phyloP scores from a whole-genome alignment of 2,113 vertebrate species.

The Thalassarche chlororhynchos region DNA sequence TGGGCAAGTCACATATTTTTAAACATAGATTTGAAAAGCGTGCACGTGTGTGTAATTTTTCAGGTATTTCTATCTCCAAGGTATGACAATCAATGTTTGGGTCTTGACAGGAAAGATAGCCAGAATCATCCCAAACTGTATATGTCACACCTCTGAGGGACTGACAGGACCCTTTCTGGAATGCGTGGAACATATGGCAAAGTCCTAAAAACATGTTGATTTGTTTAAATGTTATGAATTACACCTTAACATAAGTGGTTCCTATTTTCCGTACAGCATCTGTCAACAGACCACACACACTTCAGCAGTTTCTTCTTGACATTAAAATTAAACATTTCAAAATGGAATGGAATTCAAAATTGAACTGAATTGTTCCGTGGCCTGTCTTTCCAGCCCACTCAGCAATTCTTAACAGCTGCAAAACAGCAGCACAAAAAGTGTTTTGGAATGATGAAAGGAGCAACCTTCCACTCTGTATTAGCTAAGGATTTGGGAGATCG shows the following conservation, averaged over 20 bases:
- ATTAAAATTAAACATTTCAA: not conserved
- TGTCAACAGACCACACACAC: not conserved
- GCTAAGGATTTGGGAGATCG: not conserved
- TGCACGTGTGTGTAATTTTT: not conserved
- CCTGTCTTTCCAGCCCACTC: not conserved
- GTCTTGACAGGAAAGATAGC: not conserved
- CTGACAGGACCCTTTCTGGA: not conserved
- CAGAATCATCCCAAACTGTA: not conserved
- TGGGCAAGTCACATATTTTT: not conserved
- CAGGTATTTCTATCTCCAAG: not conserved
- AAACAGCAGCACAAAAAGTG: not conserved
- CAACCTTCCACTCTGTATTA: not conserved
- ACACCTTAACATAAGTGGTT: not conserved
- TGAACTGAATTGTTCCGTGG: not conserved
- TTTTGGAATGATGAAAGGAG: not conserved
- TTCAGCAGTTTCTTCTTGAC: not conserved
- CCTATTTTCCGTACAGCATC: not conserved
- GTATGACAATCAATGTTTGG: not conserved
- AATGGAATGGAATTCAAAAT: not conserved
- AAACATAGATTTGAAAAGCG: not conserved
- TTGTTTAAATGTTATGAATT: constrained; percentile 12
- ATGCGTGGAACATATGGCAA: not conserved
- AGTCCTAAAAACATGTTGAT: not conserved
- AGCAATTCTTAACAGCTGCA: not conserved
- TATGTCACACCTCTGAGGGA: not conserved